These are phyloP conservation scores for Peromyscus leucopus DNA, from an alignment of 2,113 vertebrate genomes.

Conservation along the genomic window DNA sequence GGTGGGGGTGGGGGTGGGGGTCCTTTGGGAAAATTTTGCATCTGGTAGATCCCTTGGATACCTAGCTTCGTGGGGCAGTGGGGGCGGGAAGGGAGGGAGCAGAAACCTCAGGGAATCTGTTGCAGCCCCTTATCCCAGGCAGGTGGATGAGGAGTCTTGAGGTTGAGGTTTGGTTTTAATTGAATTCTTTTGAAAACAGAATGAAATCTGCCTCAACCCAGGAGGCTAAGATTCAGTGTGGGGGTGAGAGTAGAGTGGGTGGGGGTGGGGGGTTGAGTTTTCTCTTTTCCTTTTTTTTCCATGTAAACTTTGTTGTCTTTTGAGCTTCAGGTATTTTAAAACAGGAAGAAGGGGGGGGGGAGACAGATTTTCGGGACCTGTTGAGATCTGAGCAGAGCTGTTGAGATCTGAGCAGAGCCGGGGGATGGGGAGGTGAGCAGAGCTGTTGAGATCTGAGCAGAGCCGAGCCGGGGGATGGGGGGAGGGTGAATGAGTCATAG, in stretches of 20 bases:
- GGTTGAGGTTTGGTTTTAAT: conserved; percentile 55
- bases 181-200: conserved; percentile 62
- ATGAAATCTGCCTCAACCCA: conserved; percentile 7
- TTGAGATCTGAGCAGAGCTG: neutral
- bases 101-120: neutral
- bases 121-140: neutral
- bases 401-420: conserved; percentile 43
- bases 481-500: neutral
- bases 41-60: neutral
- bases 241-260: too few relatives aligned
- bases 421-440: neutral
- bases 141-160: neutral
- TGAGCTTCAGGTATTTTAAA: conserved; percentile 44
- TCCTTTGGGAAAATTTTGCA: fast-evolving
- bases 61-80: neutral
- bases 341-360: neutral
- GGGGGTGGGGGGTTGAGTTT: neutral
- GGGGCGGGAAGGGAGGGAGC: neutral
- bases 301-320: conserved; percentile 60
- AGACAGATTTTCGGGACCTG: conserved; percentile 7
- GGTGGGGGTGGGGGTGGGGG: neutral
- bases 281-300: neutral
- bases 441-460: conserved; percentile 34
- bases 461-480: neutral
- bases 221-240: neutral